Evolutionary conservation across 2,113 vertebrate genomes (phyloP).

Genomic region (Corythaixoides concolor): DNA sequence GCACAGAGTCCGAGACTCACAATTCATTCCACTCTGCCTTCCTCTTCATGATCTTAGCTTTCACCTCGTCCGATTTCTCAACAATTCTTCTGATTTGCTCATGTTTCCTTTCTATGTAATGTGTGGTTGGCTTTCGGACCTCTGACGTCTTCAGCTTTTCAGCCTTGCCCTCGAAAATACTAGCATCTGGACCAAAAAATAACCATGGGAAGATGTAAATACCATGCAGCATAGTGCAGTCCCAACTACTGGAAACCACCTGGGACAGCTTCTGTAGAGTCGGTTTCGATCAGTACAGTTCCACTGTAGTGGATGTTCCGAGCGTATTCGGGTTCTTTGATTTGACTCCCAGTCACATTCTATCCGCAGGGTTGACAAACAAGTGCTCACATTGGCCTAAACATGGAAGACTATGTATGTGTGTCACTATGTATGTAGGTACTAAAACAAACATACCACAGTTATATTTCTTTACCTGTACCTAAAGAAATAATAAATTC

Average conservation of each 20-base stretch:
- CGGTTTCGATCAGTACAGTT: neutral
- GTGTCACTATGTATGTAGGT: neutral
- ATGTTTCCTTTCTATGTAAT: constrained; percentile 72
- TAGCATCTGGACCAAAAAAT: neutral
- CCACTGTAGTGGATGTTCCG: neutral
- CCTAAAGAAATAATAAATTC: neutral
- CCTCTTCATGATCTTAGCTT: constrained; percentile 80
- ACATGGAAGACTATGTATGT: neutral
- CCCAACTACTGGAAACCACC: neutral
- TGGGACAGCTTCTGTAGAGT: neutral
- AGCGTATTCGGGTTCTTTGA: neutral
- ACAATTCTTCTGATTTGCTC: constrained; percentile 80
- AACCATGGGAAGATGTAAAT: neutral
- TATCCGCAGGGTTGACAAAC: neutral
- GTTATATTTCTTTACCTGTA: neutral
- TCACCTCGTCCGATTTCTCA: constrained; percentile 82
- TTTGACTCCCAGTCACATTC: neutral
- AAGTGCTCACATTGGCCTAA: neutral
- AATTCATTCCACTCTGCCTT: constrained; percentile 87
- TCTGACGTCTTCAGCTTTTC: neutral
- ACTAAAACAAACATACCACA: neutral
- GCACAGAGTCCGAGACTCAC: constrained; percentile 76
- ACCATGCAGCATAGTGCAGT: neutral
- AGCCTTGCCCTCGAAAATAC: neutral
- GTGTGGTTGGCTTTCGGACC: neutral